Evolutionary conservation across 2,797 vertebrate species (phyloP), one percentile per base, ranked within the genome.

Genomic region (Trachops cirrhosus): DNA sequence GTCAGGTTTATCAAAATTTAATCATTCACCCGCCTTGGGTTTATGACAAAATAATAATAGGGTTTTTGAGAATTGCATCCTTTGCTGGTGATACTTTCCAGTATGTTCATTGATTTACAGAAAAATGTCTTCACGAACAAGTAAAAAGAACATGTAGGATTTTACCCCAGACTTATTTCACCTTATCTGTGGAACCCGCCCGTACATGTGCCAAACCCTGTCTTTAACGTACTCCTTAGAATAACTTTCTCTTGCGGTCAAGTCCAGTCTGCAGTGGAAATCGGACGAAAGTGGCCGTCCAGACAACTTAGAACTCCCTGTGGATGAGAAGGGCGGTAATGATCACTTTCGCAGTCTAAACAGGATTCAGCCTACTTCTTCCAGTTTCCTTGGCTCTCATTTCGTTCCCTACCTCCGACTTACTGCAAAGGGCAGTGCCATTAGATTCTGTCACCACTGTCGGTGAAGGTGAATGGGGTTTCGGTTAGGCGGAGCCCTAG

Each of bases 11-110:
- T 89, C 89, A 82, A 89, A 87, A 96, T 70, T 86, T 67, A 89
- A 91, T 70, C 19, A 2, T 64, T 93, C 32, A 11, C 50, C 34
- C 3, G 37, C 57, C 24, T 83, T 86, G 71, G 57, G 68, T 80
- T 89, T 73, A 73, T 84, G 85, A 52, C 26, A 91, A 77, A 96
- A 68, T 89, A 95, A 70, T 89, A 95, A 57, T 46, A 78, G 64
- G 6, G 34, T 54, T 52, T 71, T 82, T 82, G 85, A 93, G 75
- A 94, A 88, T 71, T 78, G 18, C 18, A 14, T 88, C 44, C n/a
- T 21, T 88, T 71, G 26, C 34, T n/a, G 3, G 54, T 44, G 71
- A 3, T 80, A 62, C 48, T 73, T 41, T 26, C 57, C 21, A 39
- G 22, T 70, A 78, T n/a, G 22, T 67, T 88, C 73, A 77, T 50